phyloP scores from a whole-genome alignment of 2,113 vertebrate species.

The Brachyhypopomus occidentalis region DNA sequence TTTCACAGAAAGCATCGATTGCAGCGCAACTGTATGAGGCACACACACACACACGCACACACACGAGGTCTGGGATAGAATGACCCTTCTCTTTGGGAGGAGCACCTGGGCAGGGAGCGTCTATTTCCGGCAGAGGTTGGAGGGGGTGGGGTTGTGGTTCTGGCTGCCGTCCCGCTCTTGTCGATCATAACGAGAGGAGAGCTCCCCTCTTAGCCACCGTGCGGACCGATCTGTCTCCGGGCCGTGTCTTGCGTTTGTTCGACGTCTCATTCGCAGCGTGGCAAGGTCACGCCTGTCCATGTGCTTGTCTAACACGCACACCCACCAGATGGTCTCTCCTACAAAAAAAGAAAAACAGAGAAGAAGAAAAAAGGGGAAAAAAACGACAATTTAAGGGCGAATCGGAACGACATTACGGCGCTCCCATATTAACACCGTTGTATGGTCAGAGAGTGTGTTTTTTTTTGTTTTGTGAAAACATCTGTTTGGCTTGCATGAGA shows the following conservation, averaged over 20 bases:
- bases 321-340: constrained; percentile 47
- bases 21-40: background rate
- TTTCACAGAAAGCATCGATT: background rate
- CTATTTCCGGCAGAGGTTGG: constrained; percentile 20
- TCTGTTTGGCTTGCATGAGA: background rate
- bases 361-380: constrained; percentile 5
- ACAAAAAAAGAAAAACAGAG: constrained; percentile 18
- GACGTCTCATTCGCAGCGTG: constrained; percentile 46
- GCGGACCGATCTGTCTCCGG: constrained; percentile 61
- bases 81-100: background rate
- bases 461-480: constrained; percentile 25
- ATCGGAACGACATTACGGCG: background rate
- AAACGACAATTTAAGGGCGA: constrained; percentile 7
- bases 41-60: background rate
- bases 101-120: background rate
- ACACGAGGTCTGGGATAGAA: background rate
- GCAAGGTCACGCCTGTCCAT: constrained; percentile 55
- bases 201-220: constrained; percentile 58
- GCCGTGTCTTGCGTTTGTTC: constrained; percentile 31
- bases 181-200: constrained; percentile 52
- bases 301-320: constrained; percentile 49
- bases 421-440: constrained; percentile 45
- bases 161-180: constrained; percentile 21
- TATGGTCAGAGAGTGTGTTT: constrained; percentile 9
- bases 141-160: background rate